Percentiles rank a stretch among this genome's conserved stretches.
These are phyloP conservation scores for Agonopterix alstromeriana DNA, from an alignment of 2,888 invertebrate genomes.

Conservation along the genomic window DNA sequence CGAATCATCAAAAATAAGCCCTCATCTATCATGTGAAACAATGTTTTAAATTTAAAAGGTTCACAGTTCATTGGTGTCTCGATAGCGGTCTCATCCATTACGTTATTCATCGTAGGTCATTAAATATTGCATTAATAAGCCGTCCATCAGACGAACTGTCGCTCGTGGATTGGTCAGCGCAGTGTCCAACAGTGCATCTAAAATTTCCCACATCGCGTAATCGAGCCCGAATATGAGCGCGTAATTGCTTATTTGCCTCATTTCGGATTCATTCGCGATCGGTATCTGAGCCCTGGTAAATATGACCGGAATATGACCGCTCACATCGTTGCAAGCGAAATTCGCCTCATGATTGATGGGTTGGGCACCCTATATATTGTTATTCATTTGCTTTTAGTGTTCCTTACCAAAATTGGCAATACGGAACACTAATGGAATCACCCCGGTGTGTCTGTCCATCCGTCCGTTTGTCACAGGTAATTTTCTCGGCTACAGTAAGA, in stretches of 20 bases:
- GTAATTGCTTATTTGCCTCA: conserved; percentile 73
- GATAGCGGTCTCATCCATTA: neutral
- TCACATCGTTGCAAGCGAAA: neutral
- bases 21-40: too few species aligned
- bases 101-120: neutral
- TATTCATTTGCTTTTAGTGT: too few species aligned
- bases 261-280: conserved; percentile 57
- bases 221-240: conserved; percentile 56
- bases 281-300: conserved; percentile 29
- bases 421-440: too few species aligned
- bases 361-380: neutral
- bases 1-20: too few species aligned
- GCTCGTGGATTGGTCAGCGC: neutral
- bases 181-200: conserved; percentile 37
- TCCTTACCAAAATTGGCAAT: too few species aligned
- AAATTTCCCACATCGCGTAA: conserved; percentile 56
- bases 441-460: too few species aligned
- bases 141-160: conserved; percentile 1
- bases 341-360: neutral
- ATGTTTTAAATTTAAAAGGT: neutral
- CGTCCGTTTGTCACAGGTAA: too few species aligned
- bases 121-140: conserved; percentile 2
- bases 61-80: neutral
- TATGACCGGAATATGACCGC: conserved; percentile 20
- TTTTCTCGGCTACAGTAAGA: too few species aligned